A percentile compares a stretch with the other conserved stretches of the same genome.
Evolutionary conservation across 2,113 vertebrate genomes (phyloP).

Genomic region (Bothrops jararaca): DNA sequence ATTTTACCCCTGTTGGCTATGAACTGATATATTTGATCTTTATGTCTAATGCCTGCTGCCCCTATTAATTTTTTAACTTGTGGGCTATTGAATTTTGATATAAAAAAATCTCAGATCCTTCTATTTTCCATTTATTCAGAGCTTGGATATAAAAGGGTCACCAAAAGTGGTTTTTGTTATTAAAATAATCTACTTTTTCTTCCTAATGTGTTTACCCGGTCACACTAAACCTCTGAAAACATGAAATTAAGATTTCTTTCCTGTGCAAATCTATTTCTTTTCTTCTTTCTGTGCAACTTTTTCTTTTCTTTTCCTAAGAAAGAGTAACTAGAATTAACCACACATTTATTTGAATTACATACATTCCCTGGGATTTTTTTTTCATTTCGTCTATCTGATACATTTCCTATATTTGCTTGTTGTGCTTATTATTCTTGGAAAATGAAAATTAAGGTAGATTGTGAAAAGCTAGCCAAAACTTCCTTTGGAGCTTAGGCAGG

Average conservation of each 20-base stretch:
- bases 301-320: background rate
- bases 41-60: conserved; percentile 56
- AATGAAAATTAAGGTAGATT: background rate
- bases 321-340: background rate
- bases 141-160: conserved; percentile 52
- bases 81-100: conserved; percentile 37
- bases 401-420: background rate
- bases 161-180: conserved; percentile 35
- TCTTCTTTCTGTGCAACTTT: accelerated
- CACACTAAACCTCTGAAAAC: conserved; percentile 47
- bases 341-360: background rate
- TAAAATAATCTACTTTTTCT: conserved; percentile 2
- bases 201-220: background rate
- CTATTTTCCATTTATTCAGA: conserved; percentile 43
- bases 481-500: background rate
- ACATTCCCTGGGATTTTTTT: background rate
- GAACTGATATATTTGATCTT: conserved; percentile 63
- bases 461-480: background rate
- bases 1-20: conserved; percentile 57
- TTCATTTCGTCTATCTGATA: background rate
- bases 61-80: conserved; percentile 53
- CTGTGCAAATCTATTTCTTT: background rate
- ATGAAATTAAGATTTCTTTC: background rate
- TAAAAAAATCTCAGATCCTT: conserved; percentile 33
- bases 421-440: background rate